Percentiles rank a stretch among this genome's conserved stretches.
phyloP scores from a whole-genome alignment of 2,888 invertebrate genomes.

The Coleophora flavipennella region DNA sequence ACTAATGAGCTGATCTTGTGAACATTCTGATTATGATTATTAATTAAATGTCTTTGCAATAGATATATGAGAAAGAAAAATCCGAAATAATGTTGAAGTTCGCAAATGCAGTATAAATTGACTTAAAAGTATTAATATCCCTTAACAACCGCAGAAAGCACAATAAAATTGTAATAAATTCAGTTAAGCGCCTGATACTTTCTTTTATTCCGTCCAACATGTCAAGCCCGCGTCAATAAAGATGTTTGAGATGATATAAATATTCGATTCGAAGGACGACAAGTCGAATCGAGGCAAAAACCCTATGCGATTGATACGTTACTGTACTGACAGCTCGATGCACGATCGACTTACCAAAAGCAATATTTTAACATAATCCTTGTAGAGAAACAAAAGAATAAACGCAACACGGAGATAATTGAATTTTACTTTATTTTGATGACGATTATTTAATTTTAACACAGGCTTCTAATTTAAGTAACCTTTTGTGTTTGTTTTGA shows the following conservation, averaged over 20 bases:
- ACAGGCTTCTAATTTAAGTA: too few species aligned
- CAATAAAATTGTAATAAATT: conserved; percentile 35
- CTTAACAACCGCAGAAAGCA: conserved; percentile 15
- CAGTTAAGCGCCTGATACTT: conserved; percentile 35
- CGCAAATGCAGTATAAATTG: background rate
- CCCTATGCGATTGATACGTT: conserved; percentile 64
- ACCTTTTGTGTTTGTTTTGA: too few species aligned
- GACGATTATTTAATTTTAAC: too few species aligned
- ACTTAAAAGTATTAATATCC: conserved; percentile 11
- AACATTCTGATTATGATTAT: conserved; percentile 16
- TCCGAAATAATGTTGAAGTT: background rate
- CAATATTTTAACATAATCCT: conserved; percentile 70
- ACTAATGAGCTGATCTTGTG: conserved; percentile 46
- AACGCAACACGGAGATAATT: conserved; percentile 58
- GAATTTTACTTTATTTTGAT: conserved; percentile 69
- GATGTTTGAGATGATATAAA: conserved; percentile 65
- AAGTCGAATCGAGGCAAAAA: conserved; percentile 57
- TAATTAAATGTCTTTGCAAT: background rate
- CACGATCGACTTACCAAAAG: conserved; percentile 65
- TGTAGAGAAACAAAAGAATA: conserved; percentile 61
- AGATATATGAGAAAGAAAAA: background rate
- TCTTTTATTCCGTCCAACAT: conserved; percentile 43
- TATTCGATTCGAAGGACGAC: conserved; percentile 56
- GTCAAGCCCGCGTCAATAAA: conserved; percentile 66
- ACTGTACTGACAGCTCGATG: conserved; percentile 67